Conservation (phyloP, 2,113 vertebrate genomes). For the Entosphenus tridentatus region DNA sequence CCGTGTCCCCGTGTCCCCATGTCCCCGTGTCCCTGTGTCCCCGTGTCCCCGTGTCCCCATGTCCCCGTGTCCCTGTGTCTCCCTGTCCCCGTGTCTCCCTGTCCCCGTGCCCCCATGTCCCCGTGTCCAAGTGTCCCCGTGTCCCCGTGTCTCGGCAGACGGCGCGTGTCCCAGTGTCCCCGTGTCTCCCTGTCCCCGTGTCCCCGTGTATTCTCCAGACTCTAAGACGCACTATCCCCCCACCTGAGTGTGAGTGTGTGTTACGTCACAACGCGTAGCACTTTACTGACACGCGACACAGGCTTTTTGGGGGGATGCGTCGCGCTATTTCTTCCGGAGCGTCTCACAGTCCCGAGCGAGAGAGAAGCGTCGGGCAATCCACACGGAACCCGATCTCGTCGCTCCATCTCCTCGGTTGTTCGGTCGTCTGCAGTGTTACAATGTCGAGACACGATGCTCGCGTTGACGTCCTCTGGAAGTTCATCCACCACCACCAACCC, state of each 20-base stretch:
- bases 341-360: too few species aligned
- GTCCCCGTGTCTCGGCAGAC: not conserved
- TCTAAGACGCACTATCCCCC: not conserved
- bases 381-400: too few species aligned
- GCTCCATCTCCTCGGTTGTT: too few species aligned
- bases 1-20: slow-evolving; percentile 13
- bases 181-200: not conserved
- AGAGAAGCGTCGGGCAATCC: too few species aligned
- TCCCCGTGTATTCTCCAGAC: not conserved
- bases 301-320: too few species aligned
- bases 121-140: not conserved
- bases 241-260: not conserved
- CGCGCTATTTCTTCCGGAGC: too few species aligned
- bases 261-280: not conserved
- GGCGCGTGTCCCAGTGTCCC: not conserved
- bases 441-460: too few species aligned
- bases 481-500: too few species aligned
- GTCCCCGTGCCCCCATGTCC: not conserved
- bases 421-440: too few species aligned
- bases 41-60: not conserved
- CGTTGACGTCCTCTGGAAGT: too few species aligned
- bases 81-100: not conserved
- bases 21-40: not conserved
- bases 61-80: not conserved
- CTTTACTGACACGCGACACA: too few species aligned